Percentiles rank a stretch among this genome's conserved stretches.
These are phyloP conservation scores for Cantharis nigra DNA, from an alignment of 2,888 invertebrate genomes.

Conservation along the genomic window DNA sequence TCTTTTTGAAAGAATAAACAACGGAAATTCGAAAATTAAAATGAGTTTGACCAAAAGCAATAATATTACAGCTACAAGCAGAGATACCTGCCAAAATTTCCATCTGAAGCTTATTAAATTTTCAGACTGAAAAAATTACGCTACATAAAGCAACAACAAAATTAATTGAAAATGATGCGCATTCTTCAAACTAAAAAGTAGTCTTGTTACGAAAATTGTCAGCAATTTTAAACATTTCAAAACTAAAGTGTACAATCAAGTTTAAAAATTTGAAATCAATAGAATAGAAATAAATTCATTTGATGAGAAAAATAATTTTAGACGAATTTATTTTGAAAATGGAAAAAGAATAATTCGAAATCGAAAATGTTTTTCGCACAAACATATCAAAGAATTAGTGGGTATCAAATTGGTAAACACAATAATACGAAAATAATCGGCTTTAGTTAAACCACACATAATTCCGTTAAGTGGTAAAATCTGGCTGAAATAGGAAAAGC, in stretches of 20 bases:
- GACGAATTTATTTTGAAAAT: neutral
- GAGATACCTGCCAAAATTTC: neutral
- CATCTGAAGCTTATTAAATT: neutral
- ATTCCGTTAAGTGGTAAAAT: constrained; percentile 42
- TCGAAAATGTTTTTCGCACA: neutral
- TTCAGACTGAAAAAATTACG: neutral
- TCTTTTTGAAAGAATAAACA: too few relatives aligned
- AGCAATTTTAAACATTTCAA: neutral
- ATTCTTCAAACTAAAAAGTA: neutral
- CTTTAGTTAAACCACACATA: constrained; percentile 39
- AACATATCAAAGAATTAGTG: constrained; percentile 7
- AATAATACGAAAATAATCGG: constrained; percentile 34
- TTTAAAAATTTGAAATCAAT: neutral
- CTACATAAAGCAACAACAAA: neutral
- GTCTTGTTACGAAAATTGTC: neutral
- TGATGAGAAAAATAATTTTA: neutral
- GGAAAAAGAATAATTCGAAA: neutral
- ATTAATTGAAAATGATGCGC: neutral
- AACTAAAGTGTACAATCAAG: neutral
- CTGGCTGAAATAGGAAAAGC: constrained; percentile 32
- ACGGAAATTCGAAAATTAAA: too few relatives aligned
- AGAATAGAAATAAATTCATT: neutral
- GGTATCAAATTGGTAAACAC: constrained; percentile 27
- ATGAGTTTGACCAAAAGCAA: too few relatives aligned
- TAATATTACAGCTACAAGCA: neutral